Evolutionary conservation across 2,797 vertebrate genomes (phyloP), one percentile per base, ranked within the genome.

Genomic region (Bovichtus diacanthus): DNA sequence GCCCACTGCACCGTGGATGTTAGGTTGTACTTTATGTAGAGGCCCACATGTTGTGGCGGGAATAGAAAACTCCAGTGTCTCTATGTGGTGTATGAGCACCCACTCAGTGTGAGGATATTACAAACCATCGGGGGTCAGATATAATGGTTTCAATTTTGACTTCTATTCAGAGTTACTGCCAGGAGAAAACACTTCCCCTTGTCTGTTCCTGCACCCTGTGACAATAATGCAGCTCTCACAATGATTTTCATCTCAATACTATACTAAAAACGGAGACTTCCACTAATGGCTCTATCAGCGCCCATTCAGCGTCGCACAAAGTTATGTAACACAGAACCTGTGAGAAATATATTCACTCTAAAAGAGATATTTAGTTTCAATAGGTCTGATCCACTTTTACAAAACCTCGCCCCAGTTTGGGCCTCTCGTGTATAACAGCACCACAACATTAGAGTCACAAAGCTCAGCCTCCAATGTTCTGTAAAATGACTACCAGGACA

Each of bases 41-140:
- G 74, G 61, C 77, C 82, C 82, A 74, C 92, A 85, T 82, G 82
- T 78, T 81, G 77, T 53, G 56, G 84, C 38, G 50, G 75, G 78
- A 87, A 89, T 51, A 66, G 75, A 82, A 81, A 90, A 85, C 65
- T 70, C 79, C 27, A 56, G 63, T 78, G 71, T 83, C 58, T 85
- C 80, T 72, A 60, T 31, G 63, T 67, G 58, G 75, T 13, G 9
- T 25, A 65, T 27, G 23, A 70, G 51, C 75, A 76, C 70, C 87
- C 81, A 86, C 82, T 90, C 74, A 85, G 87, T 78, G 73, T 68
- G 81, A 84, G 84, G 73, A 84, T 66, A 86, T 78, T 84, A 76
- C 66, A 76, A 88, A 87, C 69, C 58, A 60, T 72, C 79, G 78
- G 75, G 81, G 84, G 78, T 89, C 78, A 85, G 47, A 82, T 79